Conservation (phyloP, 2,113 vertebrate genomes). For the Chaetodon auriga region DNA sequence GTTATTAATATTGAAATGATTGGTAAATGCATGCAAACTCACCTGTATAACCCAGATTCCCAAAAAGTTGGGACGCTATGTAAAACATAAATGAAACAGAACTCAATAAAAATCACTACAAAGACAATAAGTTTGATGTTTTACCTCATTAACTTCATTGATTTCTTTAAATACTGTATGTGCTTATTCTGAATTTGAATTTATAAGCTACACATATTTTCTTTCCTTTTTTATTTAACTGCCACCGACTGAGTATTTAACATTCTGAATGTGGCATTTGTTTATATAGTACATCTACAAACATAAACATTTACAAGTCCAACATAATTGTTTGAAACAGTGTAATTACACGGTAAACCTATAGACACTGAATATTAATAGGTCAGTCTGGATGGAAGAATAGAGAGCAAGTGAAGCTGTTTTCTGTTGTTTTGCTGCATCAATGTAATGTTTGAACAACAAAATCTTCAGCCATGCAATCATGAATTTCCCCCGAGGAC, state of each 20-base stretch:
- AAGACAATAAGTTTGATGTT: too few species aligned
- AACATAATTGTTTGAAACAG: neutral
- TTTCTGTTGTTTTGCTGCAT: slow-evolving; percentile 15
- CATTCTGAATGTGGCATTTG: neutral
- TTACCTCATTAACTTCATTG: too few species aligned
- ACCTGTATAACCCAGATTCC: too few species aligned
- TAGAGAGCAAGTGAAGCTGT: neutral
- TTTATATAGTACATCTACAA: neutral
- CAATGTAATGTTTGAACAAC: neutral
- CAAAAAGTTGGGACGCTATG: too few species aligned
- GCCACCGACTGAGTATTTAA: neutral
- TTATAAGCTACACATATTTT: too few species aligned
- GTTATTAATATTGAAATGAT: too few species aligned
- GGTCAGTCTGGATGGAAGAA: neutral
- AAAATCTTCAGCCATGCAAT: neutral
- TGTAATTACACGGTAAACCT: neutral
- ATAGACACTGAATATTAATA: neutral
- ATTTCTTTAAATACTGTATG: too few species aligned
- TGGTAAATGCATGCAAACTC: too few species aligned
- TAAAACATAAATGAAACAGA: too few species aligned
- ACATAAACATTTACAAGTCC: neutral
- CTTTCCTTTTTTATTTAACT: neutral
- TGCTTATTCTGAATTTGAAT: too few species aligned
- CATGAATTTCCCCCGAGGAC: slow-evolving; percentile 30
- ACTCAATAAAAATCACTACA: too few species aligned